A percentile compares a stretch with the other conserved stretches of the same genome.
Evolutionary conservation across 2,888 invertebrate species (phyloP).

Genomic region (Gandaritis pyraliata): DNA sequence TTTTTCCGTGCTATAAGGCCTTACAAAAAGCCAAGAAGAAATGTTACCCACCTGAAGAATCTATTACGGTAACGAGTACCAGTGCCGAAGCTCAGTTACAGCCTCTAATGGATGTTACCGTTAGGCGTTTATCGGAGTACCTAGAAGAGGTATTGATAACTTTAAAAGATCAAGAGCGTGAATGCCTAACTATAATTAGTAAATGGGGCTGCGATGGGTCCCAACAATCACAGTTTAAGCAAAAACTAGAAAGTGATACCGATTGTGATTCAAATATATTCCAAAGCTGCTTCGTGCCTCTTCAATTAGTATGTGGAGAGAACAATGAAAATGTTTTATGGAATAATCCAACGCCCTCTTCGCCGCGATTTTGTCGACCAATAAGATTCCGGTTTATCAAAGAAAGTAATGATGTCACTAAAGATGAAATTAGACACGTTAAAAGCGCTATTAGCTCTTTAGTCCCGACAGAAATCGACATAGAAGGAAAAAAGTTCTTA

Average conservation of each 20-base stretch:
- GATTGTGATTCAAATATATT: background rate
- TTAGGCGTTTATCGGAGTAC: too few species aligned
- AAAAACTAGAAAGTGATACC: background rate
- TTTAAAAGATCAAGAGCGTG: too few species aligned
- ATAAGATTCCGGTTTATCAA: background rate
- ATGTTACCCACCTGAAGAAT: too few species aligned
- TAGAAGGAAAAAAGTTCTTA: background rate
- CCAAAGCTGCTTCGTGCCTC: background rate
- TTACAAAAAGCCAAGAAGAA: too few species aligned
- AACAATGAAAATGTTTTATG: background rate
- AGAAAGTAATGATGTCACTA: background rate
- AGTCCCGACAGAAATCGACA: background rate
- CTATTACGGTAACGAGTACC: too few species aligned
- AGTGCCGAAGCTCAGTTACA: too few species aligned
- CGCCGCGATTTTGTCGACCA: background rate
- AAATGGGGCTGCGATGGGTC: constrained; percentile 1
- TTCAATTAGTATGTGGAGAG: background rate
- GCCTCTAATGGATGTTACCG: too few species aligned
- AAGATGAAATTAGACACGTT: background rate
- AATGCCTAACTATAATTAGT: too few species aligned
- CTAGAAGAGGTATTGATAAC: too few species aligned
- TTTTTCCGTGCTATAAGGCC: too few species aligned
- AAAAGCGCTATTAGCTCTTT: background rate
- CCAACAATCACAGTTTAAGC: background rate
- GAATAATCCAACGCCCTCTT: background rate